A percentile compares a stretch with the other conserved stretches of the same genome.
Conservation (phyloP, 2,888 invertebrate genomes). For the Eulithis prunata region DNA sequence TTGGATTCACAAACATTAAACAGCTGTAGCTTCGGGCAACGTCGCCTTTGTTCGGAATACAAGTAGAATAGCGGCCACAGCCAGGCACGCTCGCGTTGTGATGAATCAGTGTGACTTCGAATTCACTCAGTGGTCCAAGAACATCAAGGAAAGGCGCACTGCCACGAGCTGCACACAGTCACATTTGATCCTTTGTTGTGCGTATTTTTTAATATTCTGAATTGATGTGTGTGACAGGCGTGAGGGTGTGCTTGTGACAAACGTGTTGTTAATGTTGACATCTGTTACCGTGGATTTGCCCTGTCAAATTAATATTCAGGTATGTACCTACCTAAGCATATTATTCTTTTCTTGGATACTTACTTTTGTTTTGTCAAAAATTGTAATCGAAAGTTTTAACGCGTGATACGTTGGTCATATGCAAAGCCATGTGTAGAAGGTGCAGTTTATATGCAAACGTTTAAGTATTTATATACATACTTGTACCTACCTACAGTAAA, state of each 20-base stretch:
- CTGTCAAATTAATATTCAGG: constrained; percentile 48
- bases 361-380: background rate
- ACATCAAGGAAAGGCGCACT: constrained; percentile 35
- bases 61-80: constrained; percentile 42
- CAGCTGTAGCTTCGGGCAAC: constrained; percentile 72
- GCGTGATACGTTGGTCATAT: too few species aligned
- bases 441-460: too few species aligned
- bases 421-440: too few species aligned
- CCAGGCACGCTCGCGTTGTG: constrained; percentile 48
- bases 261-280: constrained; percentile 40
- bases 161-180: constrained; percentile 47
- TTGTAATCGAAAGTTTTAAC: too few species aligned
- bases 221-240: constrained; percentile 52
- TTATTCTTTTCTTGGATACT: constrained; percentile 9
- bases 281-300: constrained; percentile 51
- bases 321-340: constrained; percentile 23
- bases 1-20: constrained; percentile 76
- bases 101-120: constrained; percentile 50
- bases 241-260: constrained; percentile 50
- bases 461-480: too few species aligned
- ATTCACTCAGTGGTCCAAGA: constrained; percentile 34
- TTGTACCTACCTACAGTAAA: too few species aligned
- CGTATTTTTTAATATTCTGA: constrained; percentile 42
- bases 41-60: constrained; percentile 69
- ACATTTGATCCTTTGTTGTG: constrained; percentile 58